Percentiles rank a stretch among this genome's conserved stretches.
Evolutionary conservation across 2,888 invertebrate species (phyloP).

Genomic region (Drosophila siamana): DNA sequence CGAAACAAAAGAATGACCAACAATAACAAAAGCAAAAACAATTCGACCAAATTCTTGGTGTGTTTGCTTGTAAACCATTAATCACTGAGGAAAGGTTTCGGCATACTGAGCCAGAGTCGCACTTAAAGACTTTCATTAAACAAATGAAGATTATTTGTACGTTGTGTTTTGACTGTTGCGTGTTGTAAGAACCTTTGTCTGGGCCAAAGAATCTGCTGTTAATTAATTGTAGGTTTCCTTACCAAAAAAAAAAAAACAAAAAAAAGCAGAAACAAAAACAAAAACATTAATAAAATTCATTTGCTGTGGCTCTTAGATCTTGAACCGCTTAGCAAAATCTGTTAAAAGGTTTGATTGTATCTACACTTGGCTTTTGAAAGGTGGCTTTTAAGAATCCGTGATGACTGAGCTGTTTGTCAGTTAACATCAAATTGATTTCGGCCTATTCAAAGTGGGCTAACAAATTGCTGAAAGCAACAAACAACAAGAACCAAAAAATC

Average conservation of each 20-base stretch:
- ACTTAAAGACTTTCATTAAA: conserved; percentile 55
- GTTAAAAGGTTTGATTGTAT: conserved; percentile 32
- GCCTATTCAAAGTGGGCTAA: conserved; percentile 23
- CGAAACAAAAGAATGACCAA: conserved; percentile 59
- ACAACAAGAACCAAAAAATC: background rate
- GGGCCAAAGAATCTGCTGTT: conserved; percentile 18
- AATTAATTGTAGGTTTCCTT: conserved; percentile 51
- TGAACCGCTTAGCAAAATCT: conserved; percentile 12
- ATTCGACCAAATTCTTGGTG: conserved; percentile 30
- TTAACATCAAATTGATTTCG: conserved; percentile 18
- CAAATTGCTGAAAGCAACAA: conserved; percentile 23
- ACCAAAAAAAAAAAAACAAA: background rate
- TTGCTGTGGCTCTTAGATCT: conserved; percentile 15
- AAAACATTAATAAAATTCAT: background rate
- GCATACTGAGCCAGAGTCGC: conserved; percentile 34
- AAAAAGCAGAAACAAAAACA: background rate
- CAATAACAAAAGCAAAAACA: conserved; percentile 6
- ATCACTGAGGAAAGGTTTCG: conserved; percentile 57
- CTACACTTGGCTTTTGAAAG: conserved; percentile 18
- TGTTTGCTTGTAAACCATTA: conserved; percentile 71
- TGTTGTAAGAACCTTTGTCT: conserved; percentile 13
- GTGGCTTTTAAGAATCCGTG: conserved; percentile 14
- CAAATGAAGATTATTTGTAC: conserved; percentile 41
- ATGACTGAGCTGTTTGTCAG: conserved; percentile 17
- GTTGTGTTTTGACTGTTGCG: conserved; percentile 13